Percentiles rank a stretch among this genome's conserved stretches.
These are phyloP conservation scores for Triops cancriformis DNA, from an alignment of 1,140 invertebrate species.

Conservation along the genomic window DNA sequence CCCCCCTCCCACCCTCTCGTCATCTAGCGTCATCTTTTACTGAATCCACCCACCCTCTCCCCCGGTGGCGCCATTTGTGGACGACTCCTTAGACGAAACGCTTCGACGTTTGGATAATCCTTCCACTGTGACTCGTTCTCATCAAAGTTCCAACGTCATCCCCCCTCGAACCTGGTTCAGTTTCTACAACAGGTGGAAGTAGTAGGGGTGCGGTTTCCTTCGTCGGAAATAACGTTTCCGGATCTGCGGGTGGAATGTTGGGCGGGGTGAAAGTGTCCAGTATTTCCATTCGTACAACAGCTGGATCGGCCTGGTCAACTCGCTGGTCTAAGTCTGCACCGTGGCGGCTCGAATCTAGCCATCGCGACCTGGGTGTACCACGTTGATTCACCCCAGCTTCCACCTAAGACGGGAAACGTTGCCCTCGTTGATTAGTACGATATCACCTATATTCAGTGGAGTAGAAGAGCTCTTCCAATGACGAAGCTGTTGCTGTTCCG, in stretches of 20 bases:
- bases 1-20: too few relatives aligned
- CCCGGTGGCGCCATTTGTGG: too few relatives aligned
- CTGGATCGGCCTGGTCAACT: slow-evolving; percentile 27
- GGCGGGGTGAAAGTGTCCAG: not conserved
- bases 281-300: slow-evolving; percentile 29
- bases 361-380: slow-evolving; percentile 22
- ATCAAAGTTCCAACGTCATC: not conserved
- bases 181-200: not conserved
- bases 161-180: not conserved
- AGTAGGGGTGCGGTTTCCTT: not conserved
- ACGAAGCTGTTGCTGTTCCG: not conserved
- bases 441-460: slow-evolving; percentile 24
- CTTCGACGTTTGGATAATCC: not conserved
- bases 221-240: not conserved
- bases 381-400: slow-evolving; percentile 25
- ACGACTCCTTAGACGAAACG: too few relatives aligned
- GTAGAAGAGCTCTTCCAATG: not conserved
- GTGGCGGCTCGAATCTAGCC: slow-evolving; percentile 21
- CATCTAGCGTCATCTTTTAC: too few relatives aligned
- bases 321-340: slow-evolving; percentile 17
- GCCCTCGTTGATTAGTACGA: slow-evolving; percentile 30
- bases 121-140: not conserved
- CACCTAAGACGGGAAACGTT: slow-evolving; percentile 25
- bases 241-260: too few relatives aligned
- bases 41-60: too few relatives aligned